phyloP scores from a whole-genome alignment of 1,140 invertebrate species.

The Neoseiulus cucumeris region DNA sequence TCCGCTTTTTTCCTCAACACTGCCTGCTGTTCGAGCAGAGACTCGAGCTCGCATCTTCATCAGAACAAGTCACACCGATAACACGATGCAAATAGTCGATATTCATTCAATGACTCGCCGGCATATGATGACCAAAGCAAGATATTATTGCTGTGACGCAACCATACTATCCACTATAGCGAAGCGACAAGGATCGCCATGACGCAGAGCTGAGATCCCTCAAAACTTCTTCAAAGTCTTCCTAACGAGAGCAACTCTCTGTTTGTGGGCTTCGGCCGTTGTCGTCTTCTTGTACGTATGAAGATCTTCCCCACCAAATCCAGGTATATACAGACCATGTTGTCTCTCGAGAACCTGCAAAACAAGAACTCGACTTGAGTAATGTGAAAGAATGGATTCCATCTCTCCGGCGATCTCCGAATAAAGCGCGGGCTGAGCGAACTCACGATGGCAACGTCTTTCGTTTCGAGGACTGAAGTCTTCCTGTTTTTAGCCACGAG shows the following conservation, averaged over 20 bases:
- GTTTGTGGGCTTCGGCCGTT: constrained; percentile 84
- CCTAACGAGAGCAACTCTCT: constrained; percentile 65
- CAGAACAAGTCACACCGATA: too few relatives aligned
- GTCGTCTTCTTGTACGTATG: constrained; percentile 69
- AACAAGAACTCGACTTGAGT: neutral
- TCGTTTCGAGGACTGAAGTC: constrained; percentile 66
- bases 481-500: constrained; percentile 78
- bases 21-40: too few relatives aligned
- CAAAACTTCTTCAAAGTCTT: constrained; percentile 82
- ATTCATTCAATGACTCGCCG: too few relatives aligned
- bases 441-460: constrained; percentile 43
- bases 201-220: too few relatives aligned
- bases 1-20: too few relatives aligned
- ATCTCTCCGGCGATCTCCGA: neutral
- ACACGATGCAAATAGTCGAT: too few relatives aligned
- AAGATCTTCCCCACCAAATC: constrained; percentile 80
- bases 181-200: too few relatives aligned
- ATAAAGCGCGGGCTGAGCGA: neutral
- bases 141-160: too few relatives aligned
- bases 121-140: too few relatives aligned
- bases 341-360: constrained; percentile 7
- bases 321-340: constrained; percentile 59
- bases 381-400: too few relatives aligned
- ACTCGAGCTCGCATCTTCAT: too few relatives aligned
- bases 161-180: too few relatives aligned